These are phyloP conservation scores for Oscheius sp. DNA, from an alignment of 2,888 invertebrate genomes.

Conservation along the genomic window DNA sequence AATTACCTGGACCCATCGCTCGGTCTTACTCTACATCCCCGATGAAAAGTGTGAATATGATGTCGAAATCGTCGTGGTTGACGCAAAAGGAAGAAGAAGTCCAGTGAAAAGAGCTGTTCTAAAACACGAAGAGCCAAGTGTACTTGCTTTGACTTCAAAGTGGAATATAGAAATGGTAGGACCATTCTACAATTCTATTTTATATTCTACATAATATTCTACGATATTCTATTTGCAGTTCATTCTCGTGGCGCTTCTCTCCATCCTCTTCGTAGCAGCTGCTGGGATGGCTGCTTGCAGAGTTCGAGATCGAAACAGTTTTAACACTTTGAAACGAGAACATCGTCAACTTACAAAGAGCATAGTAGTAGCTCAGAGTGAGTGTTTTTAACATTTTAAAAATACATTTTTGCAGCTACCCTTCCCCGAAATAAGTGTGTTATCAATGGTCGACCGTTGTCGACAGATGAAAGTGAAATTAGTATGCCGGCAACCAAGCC, in stretches of 20 bases:
- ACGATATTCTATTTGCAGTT: too few species aligned
- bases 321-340: slow-evolving; percentile 29
- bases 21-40: slow-evolving; percentile 41
- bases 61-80: slow-evolving; percentile 44
- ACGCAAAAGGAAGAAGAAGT: slow-evolving; percentile 44
- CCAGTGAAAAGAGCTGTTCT: slow-evolving; percentile 29
- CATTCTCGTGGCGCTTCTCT: slow-evolving; percentile 17
- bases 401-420: slow-evolving; percentile 2
- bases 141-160: slow-evolving; percentile 23
- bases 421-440: slow-evolving; percentile 29
- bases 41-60: slow-evolving; percentile 50
- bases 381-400: neutral
- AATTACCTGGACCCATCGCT: slow-evolving; percentile 46
- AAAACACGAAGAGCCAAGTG: slow-evolving; percentile 21
- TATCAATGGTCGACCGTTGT: slow-evolving; percentile 27
- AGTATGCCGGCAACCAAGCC: neutral
- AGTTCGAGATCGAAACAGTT: slow-evolving; percentile 18
- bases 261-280: slow-evolving; percentile 6
- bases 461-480: slow-evolving; percentile 29
- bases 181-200: too few species aligned
- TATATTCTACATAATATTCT: too few species aligned
- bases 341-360: slow-evolving; percentile 31
- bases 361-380: slow-evolving; percentile 31
- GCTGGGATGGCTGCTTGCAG: slow-evolving; percentile 29
- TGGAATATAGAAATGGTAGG: slow-evolving; percentile 29